These are phyloP conservation scores for Cryptocephalus moraei DNA, from an alignment of 2,888 invertebrate species.

Conservation along the genomic window DNA sequence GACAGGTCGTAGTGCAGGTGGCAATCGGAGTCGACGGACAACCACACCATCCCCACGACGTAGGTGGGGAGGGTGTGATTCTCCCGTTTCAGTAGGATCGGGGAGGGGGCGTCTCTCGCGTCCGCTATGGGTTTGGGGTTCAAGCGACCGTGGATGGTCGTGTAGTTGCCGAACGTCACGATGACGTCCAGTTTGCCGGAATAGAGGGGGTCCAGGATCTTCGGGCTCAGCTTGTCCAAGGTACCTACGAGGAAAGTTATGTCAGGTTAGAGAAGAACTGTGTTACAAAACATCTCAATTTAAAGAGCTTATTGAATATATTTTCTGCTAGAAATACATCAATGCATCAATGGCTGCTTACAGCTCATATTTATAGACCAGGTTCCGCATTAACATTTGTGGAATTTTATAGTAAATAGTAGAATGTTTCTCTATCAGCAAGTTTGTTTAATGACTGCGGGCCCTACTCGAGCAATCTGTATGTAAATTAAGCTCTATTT, in stretches of 20 bases:
- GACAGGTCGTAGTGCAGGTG: constrained; percentile 70
- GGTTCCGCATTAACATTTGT: no score
- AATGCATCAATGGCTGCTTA: no score
- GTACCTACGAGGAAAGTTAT: constrained; percentile 31
- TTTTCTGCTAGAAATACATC: no score
- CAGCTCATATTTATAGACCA: no score
- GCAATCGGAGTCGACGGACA: constrained; percentile 70
- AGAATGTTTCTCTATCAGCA: no score
- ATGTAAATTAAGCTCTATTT: no score
- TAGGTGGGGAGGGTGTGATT: constrained; percentile 42
- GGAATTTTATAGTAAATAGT: no score
- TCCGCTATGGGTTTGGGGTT: constrained; percentile 61
- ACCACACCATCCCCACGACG: constrained; percentile 71
- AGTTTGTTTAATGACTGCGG: no score
- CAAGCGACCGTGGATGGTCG: constrained; percentile 57
- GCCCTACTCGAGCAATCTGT: no score
- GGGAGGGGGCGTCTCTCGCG: constrained; percentile 59
- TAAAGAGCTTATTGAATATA: no score
- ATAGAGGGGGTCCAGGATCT: constrained; percentile 73
- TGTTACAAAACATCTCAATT: no score
- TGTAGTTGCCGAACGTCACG: constrained; percentile 51
- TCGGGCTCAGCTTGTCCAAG: constrained; percentile 64
- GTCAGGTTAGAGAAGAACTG: no score
- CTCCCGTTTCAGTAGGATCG: constrained; percentile 54
- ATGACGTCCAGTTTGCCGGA: constrained; percentile 71